Evolutionary conservation across 2,888 invertebrate species (phyloP), one percentile per base, ranked within the genome.

Genomic region (Chelonus formosanus): DNA sequence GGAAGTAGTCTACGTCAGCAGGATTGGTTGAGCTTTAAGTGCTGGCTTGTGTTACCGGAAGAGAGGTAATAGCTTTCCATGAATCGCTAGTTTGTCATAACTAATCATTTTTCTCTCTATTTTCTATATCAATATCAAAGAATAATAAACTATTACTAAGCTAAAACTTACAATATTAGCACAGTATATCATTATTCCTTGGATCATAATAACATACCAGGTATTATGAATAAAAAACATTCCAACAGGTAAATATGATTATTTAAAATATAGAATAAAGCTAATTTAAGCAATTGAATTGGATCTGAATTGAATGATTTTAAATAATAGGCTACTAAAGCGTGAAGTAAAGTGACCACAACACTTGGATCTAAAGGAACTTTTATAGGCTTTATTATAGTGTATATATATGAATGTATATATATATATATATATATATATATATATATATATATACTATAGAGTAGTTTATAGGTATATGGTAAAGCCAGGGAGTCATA

Each of bases 31-130:
- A 20, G 20, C 69, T 68, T 76, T 76, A 80, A 82, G 82, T 82
- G 82, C 82, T 80, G 76, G 80, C 77, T 80, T 80, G 75, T 82
- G 82, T 82, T 79, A 79, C 79, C 80, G 82, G 82, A 82, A 78
- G 77, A 67, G 50, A 70, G 65, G 72, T 81, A 81, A 82, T 82
- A 78, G 80, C 75, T 68, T 68, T 65, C 69, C 64, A 53, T 64
- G 35, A 50, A 48, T 56, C 61, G 47, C 36, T 61, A 61, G 50
- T 66, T 52, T 57, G 52, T 63, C 62, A 57, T 67, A 67, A 67
- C 62, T 67, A 62, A 67, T 67, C 47, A 47, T 50, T 57, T 50
- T 36, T 31, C 43, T 50, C 34, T 43, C 35, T 10, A 57, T 50
- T 32, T 55, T 48, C 20, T 6, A 34, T 52, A 36, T n/a, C 5